Evolutionary conservation across 1,140 invertebrate genomes (phyloP).

Genomic region (Drosophila rhopaloa): DNA sequence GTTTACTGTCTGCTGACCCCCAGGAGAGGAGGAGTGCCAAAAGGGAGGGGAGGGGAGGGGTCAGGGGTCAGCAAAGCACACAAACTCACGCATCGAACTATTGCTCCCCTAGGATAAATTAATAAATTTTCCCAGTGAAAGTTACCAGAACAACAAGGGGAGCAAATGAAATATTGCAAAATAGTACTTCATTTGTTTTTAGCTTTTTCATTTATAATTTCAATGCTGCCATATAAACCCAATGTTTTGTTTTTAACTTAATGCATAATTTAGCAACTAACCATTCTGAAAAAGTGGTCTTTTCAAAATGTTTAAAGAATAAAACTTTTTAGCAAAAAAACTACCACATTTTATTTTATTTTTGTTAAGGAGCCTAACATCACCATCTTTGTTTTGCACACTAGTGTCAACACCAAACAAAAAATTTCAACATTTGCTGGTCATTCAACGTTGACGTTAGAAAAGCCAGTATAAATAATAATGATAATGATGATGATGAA

Average conservation of each 20-base stretch:
- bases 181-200: conserved; percentile 2
- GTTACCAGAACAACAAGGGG: conserved; percentile 43
- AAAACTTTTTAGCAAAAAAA: too few relatives aligned
- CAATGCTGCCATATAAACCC: too few relatives aligned
- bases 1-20: conserved; percentile 19
- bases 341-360: too few relatives aligned
- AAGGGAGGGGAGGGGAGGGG: not conserved
- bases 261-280: too few relatives aligned
- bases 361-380: too few relatives aligned
- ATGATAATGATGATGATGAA: conserved; percentile 21
- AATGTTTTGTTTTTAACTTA: not conserved
- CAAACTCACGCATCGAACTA: conserved; percentile 61
- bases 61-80: conserved; percentile 36
- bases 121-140: conserved; percentile 77
- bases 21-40: not conserved
- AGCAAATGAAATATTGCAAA: conserved; percentile 23
- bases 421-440: conserved; percentile 33
- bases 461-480: conserved; percentile 13
- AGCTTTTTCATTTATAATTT: not conserved
- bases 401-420: not conserved
- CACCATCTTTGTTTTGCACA: too few relatives aligned
- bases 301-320: too few relatives aligned
- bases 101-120: conserved; percentile 81
- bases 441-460: conserved; percentile 20
- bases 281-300: too few relatives aligned